Base-by-base conservation (phyloP, 2,113 vertebrate species). In the Vidua chalybeata region DNA sequence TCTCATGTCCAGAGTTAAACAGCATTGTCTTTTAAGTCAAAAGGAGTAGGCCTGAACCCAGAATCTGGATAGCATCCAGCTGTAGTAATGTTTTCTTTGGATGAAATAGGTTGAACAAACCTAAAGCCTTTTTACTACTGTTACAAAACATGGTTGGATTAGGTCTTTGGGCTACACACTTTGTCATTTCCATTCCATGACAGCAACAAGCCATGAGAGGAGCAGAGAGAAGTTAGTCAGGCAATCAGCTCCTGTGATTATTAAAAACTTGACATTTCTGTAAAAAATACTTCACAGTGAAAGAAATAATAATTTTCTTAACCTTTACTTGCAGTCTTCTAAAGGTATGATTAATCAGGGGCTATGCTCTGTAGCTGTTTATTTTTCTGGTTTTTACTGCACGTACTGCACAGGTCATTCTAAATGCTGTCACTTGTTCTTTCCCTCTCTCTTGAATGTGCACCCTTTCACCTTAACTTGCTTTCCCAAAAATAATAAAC, bases 91-190 rank as follows among this genome's bases (percentile, higher is more conserved):
- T 45, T 91, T 87, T 15, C n/a, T 94, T 84, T 16, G 15, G 61
- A 87, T 81, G 39, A 95, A 95, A 84, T 41, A 93, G 20, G 16
- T 24, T 91, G 81, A 58, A 84, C 61, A 89, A 94, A 71, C 5
- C 18, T 45, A 95, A 95, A 92, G 80, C 64, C 56, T 74, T 92
- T 91, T 93, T 67, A 84, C 73, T 87, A 33, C 31, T 77, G 54
- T 37, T 81, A 77, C 30, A 78, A 87, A 91, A 81, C 26, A 81
- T 0, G 20, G 59, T 30, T 71, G 51, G 84, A 74, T 67, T n/a
- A 71, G 55, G 26, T 87, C 81, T 81, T 51, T 24, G 7, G 81
- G 84, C 73, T 66, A 51, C 11, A 27, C 28, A 13, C 56, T 71
- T 46, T 45, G 68, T 56, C 23, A 1, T 41, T 84, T 41, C 26